Percentiles rank a stretch among this genome's conserved stretches.
Evolutionary conservation across 2,888 invertebrate genomes (phyloP).

Genomic region (Lamellibrachia satsuma): DNA sequence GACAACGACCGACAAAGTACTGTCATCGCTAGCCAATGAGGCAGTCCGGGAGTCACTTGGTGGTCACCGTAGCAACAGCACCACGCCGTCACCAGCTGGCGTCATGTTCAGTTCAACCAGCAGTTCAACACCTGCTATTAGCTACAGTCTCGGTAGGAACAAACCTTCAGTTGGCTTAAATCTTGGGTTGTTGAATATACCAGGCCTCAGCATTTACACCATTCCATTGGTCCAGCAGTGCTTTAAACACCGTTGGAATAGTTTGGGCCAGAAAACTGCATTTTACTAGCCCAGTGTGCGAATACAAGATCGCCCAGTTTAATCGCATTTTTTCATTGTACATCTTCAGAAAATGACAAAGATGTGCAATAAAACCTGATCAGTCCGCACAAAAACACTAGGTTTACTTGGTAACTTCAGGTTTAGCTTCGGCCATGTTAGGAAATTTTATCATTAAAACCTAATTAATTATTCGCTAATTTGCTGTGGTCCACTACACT

Average conservation of each 20-base stretch:
- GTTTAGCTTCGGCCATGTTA: too few species aligned
- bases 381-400: too few species aligned
- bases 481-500: not conserved
- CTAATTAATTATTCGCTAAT: not conserved
- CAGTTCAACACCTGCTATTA: conserved; percentile 32
- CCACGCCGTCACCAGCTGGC: conserved; percentile 49
- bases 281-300: not conserved
- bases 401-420: too few species aligned
- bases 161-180: not conserved
- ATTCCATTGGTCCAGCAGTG: not conserved
- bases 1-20: conserved; percentile 58
- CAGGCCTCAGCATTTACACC: not conserved
- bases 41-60: conserved; percentile 51
- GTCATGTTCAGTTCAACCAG: conserved; percentile 55
- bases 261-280: not conserved
- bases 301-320: too few species aligned
- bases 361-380: too few species aligned
- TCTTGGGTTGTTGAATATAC: not conserved
- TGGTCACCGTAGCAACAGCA: conserved; percentile 26
- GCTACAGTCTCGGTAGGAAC: conserved; percentile 34
- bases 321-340: too few species aligned
- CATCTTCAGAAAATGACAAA: too few species aligned
- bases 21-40: conserved; percentile 61
- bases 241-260: not conserved
- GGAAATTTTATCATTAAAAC: not conserved